Base-by-base conservation (phyloP, 2,797 vertebrate genomes). In the Austrolebias charrua region DNA sequence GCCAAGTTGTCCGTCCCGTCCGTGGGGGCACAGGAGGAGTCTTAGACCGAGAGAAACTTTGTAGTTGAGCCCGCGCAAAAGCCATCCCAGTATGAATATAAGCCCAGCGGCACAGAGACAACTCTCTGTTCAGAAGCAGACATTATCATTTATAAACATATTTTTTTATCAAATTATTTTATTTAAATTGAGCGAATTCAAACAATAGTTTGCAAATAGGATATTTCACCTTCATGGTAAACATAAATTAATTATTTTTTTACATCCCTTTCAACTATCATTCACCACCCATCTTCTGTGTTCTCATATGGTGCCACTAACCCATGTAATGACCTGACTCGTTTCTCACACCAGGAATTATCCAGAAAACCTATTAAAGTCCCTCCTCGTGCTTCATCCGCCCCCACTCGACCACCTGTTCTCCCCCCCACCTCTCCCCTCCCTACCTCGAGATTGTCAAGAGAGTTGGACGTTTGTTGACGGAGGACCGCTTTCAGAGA, bases 301-400 rank as follows among this genome's bases (percentile, higher is more conserved):
- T 70, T 65, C 69, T 83, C 69, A 74, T 43, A 48, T 82, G 75
- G 78, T 86, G 81, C 81, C 89, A 79, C 78, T 89, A 73, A 91
- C 83, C 68, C 89, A 71, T 91, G 56, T 92, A 81, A 91, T 91
- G 83, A 78, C 91, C 86, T 93, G 66, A 85, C 94, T 95, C 96
- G 92, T 97, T 94, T 98, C 93, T 95, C 90, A 94, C 93, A 93
- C 95, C 94, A 97, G 96, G 96, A 95, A 95, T 95, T 94, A 94
- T 96, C 94, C 96, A 95, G 95, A 96, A 97, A 96, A 96, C 94
- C 87, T 98, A 91, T 92, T 93, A 94, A 88, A 89, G 84, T 56
- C 69, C 79, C 81, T 88, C 83, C 53, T 81, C 77, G 75, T 75
- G 79, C 83, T 81, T 76, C 76, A 29, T 63, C 29, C 60, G 42